Percentiles rank a stretch among this genome's conserved stretches.
Conservation (phyloP, 2,888 invertebrate species). For the Frankliniella fusca region DNA sequence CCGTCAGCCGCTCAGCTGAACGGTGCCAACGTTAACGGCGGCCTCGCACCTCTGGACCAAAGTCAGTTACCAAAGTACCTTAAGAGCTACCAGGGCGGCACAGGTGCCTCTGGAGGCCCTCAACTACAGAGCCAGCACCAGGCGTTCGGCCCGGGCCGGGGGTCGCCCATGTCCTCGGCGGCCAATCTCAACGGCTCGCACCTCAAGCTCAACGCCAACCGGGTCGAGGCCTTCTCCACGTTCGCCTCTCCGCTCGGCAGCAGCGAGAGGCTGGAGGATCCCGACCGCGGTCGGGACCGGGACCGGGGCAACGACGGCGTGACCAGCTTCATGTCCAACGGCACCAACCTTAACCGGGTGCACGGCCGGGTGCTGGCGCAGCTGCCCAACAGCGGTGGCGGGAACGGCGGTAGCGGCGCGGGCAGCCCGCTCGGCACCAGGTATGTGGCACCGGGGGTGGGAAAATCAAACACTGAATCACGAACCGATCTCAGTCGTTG, state of each 20-base stretch:
- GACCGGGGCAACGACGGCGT: not conserved
- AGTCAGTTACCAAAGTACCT: not conserved
- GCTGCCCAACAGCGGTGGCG: not conserved
- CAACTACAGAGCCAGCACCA: conserved; percentile 2
- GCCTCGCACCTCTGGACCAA: not conserved
- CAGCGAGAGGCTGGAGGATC: not conserved
- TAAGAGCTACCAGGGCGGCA: conserved; percentile 6
- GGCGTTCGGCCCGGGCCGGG: conserved; percentile 36
- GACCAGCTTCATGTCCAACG: conserved; percentile 17
- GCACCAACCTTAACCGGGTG: not conserved
- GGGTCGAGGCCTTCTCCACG: not conserved
- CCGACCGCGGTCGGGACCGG: not conserved
- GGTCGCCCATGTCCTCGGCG: conserved; percentile 34
- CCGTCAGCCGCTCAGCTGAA: not conserved
- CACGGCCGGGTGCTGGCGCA: not conserved
- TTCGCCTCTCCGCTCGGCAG: conserved; percentile 1
- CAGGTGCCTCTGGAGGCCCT: not conserved
- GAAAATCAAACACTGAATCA: too few species aligned
- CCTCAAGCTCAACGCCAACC: not conserved
- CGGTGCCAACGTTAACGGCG: not conserved
- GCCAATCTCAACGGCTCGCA: conserved; percentile 25
- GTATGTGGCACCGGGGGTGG: not conserved
- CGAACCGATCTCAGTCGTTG: too few species aligned
- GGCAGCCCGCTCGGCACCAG: not conserved
- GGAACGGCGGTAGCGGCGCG: not conserved